A percentile compares a stretch with the other conserved stretches of the same genome.
Conservation (phyloP, 2,888 invertebrate species). For the Drosophila multiciliata region DNA sequence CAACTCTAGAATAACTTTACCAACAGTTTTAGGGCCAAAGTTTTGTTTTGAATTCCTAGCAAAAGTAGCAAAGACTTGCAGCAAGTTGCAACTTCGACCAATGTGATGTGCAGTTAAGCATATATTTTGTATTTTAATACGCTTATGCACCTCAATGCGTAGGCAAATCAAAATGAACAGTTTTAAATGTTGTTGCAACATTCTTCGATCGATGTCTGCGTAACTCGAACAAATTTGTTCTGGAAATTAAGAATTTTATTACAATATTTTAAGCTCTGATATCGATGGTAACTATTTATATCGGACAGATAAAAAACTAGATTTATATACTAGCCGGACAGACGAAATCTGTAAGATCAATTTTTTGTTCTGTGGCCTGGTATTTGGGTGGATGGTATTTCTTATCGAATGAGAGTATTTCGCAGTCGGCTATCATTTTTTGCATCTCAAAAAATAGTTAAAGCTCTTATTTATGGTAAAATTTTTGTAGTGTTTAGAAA, state of each 20-base stretch:
- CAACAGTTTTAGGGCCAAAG: constrained; percentile 21
- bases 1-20: constrained; percentile 22
- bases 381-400: neutral
- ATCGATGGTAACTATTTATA: neutral
- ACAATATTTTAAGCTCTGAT: neutral
- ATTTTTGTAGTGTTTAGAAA: neutral
- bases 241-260: neutral
- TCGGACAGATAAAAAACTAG: too few species aligned
- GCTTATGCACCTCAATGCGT: neutral
- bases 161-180: neutral
- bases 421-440: neutral
- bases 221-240: neutral
- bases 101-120: constrained; percentile 5
- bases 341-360: too few species aligned
- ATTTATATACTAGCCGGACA: too few species aligned
- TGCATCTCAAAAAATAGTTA: neutral
- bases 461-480: neutral
- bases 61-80: constrained; percentile 19
- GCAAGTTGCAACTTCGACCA: constrained; percentile 1
- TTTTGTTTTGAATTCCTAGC: constrained; percentile 34
- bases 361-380: neutral
- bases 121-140: neutral
- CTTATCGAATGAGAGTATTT: neutral
- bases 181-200: neutral
- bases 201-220: too few species aligned